Evolutionary conservation across 2,113 vertebrate genomes (phyloP).

Genomic region (Podarcis cretensis): DNA sequence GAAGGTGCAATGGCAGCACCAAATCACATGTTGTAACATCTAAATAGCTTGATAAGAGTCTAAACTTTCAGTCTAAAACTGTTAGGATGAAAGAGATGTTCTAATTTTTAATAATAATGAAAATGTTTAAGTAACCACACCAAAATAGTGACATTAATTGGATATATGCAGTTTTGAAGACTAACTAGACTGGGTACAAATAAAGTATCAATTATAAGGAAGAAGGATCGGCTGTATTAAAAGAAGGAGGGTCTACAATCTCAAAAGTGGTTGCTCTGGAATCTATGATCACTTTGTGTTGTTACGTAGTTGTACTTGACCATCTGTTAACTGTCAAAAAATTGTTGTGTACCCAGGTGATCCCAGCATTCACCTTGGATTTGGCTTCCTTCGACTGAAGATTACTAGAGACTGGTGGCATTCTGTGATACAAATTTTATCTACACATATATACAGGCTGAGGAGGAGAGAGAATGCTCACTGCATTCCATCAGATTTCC

Average conservation of each 20-base stretch:
- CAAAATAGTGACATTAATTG: neutral
- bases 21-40: neutral
- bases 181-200: neutral
- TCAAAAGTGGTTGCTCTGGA: constrained; percentile 23
- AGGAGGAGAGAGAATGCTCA: no score
- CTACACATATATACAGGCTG: no score
- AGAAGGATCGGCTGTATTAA: neutral
- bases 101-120: constrained; percentile 13
- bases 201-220: neutral
- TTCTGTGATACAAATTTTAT: no score
- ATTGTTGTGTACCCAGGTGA: neutral
- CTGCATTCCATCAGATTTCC: no score
- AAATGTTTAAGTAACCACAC: neutral
- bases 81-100: neutral
- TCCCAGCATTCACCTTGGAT: no score
- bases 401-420: no score
- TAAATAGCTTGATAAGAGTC: neutral
- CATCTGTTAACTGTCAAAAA: neutral
- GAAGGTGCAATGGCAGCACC: neutral
- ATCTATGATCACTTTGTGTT: neutral
- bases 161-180: constrained; percentile 13
- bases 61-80: constrained; percentile 1
- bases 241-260: neutral
- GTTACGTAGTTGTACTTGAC: neutral
- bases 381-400: no score